Base-by-base conservation (phyloP, 64 coral and sea anemone species). In the Porites lutea region DNA sequence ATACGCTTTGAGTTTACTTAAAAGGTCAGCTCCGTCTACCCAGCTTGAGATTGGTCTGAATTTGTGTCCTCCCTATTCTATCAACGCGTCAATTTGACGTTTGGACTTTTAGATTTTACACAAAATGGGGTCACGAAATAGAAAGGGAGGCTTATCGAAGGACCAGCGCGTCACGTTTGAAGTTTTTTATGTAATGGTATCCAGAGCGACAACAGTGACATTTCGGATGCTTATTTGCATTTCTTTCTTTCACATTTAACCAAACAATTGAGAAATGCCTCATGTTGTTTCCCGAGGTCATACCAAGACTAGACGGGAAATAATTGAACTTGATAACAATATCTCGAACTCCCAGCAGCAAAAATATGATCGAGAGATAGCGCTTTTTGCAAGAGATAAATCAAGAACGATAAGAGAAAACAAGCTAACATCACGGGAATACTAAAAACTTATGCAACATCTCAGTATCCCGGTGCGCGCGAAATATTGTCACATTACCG, bases 251-350 rank as follows among this genome's bases (percentile, higher is more conserved):
- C 8, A 63, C 43, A 84, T 84, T 52, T 3, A 4, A 19, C 8
- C 43, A 49, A 12, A 52, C 47, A 19, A 22, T 20, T 18, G 8
- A 49, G 79, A 20, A 48, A 59, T 43, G 37, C 16, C 52, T 19
- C 14, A 9, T 47, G 63, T 68, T 82, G 79, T 5, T 15, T 65
- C 48, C 27, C 7, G 46, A 69, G 81, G 81, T 84, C 81, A 84
- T 61, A 84, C 81, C 19, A 7, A 13, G 59, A 69, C 62, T 65
- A 68, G 81, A 84, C 62, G 81, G 63, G 81, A 84, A 84, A 69
- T 47, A 68, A 68, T 52, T 49, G 62, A 12, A 82, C 79, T 45
- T 43, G 79, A 82, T 65, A 65, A 8, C 21, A 44, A 23, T 82
- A 82, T 84, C 81, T 84, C 63, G 44, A 10, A 49, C 46, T 67